Conservation (phyloP, 2,113 vertebrate genomes). For the Clarias gariepinus region DNA sequence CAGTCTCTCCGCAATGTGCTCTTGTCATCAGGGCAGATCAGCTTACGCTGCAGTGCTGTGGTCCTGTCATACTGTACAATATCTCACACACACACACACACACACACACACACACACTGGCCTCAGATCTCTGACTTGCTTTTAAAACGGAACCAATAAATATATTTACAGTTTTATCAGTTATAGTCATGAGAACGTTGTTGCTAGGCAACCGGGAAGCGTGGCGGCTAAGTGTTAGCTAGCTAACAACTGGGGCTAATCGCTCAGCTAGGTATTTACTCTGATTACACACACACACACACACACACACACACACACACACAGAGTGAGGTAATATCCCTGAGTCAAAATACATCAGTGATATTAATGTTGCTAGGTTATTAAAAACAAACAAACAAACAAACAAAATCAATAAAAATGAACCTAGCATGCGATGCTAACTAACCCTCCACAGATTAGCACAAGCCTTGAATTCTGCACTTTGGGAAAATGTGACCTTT, state of each 20-base stretch:
- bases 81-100: constrained; percentile 7
- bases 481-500: background rate
- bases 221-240: background rate
- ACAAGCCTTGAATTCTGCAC: no score
- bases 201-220: background rate
- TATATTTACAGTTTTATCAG: background rate
- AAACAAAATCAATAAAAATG: background rate
- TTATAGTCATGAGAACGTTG: background rate
- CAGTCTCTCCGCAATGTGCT: background rate
- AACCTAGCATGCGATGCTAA: no score
- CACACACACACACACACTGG: background rate
- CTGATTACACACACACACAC: background rate
- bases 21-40: constrained; percentile 12
- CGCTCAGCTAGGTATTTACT: background rate
- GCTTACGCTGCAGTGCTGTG: constrained; percentile 10
- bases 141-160: background rate
- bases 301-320: background rate
- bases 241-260: background rate
- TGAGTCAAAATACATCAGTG: no score
- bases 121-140: background rate
- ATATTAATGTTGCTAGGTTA: background rate
- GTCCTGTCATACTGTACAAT: constrained; percentile 4
- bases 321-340: no score
- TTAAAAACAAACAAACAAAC: background rate
- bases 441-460: background rate